These are phyloP conservation scores for Ruditapes philippinarum DNA, from an alignment of 1,140 invertebrate genomes.

Conservation along the genomic window DNA sequence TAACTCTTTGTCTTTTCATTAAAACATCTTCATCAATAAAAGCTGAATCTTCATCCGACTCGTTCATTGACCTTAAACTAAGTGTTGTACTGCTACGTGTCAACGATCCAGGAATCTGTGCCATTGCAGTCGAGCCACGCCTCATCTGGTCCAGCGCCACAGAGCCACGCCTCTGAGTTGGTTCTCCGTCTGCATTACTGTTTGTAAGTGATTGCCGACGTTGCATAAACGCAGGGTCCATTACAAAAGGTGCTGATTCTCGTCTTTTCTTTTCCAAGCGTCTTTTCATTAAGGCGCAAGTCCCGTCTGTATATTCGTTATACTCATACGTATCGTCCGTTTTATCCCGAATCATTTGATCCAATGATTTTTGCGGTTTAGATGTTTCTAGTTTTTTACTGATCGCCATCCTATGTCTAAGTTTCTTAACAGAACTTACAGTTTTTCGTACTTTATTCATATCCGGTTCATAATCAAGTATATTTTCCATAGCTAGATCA, in stretches of 20 bases:
- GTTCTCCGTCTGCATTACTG: background rate
- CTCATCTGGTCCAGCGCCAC: constrained; percentile 27
- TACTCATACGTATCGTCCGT: constrained; percentile 58
- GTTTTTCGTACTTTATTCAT: constrained; percentile 72
- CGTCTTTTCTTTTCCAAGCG: constrained; percentile 75
- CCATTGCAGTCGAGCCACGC: constrained; percentile 7
- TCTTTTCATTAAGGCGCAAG: constrained; percentile 76
- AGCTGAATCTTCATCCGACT: constrained; percentile 22
- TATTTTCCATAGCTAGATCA: constrained; percentile 29
- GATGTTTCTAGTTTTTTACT: constrained; percentile 71
- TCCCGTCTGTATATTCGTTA: constrained; percentile 77
- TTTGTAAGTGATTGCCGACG: constrained; percentile 46
- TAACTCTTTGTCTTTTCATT: constrained; percentile 66
- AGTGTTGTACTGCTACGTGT: constrained; percentile 49
- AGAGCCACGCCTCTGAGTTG: background rate
- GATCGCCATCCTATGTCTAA: constrained; percentile 74
- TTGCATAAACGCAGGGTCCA: constrained; percentile 35
- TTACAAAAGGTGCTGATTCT: constrained; percentile 36
- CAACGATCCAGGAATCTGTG: constrained; percentile 22
- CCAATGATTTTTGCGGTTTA: constrained; percentile 68
- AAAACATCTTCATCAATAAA: constrained; percentile 73
- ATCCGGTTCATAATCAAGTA: constrained; percentile 70
- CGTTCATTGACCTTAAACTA: constrained; percentile 1
- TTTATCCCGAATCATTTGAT: constrained; percentile 73
- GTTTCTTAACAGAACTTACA: constrained; percentile 72